Percentiles rank a stretch among this genome's conserved stretches.
Conservation (phyloP, 2,113 vertebrate genomes). For the Azemiops feae region DNA sequence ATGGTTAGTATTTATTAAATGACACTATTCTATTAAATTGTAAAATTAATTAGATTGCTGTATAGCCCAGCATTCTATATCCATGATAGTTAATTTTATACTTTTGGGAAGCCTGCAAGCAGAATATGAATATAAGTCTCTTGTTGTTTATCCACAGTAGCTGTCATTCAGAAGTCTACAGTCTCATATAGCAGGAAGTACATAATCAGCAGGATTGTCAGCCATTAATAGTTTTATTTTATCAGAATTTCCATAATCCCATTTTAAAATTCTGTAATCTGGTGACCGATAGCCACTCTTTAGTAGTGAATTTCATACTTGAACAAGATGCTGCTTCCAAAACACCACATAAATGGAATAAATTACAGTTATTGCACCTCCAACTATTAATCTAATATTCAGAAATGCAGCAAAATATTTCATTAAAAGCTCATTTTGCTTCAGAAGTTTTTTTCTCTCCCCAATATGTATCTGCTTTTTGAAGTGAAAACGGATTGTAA, state of each 20-base stretch:
- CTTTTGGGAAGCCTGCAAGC: not conserved
- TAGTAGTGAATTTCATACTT: not conserved
- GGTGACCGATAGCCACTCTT: not conserved
- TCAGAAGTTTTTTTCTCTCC: not conserved
- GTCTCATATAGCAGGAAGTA: not conserved
- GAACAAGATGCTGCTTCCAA: not conserved
- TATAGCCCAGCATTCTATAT: not conserved
- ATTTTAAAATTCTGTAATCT: not conserved
- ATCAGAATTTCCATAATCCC: not conserved
- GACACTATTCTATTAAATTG: constrained; percentile 28
- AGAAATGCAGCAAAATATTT: not conserved
- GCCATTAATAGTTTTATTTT: not conserved
- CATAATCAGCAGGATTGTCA: not conserved
- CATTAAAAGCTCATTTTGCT: not conserved
- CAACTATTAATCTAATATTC: not conserved
- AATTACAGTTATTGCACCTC: not conserved
- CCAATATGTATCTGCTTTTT: not conserved
- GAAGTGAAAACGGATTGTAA: accelerated
- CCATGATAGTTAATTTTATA: not conserved
- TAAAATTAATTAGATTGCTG: constrained; percentile 6
- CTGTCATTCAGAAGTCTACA: not conserved
- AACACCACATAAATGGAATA: not conserved
- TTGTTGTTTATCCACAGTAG: not conserved
- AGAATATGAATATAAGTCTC: not conserved
- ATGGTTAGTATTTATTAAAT: constrained; percentile 17